Conservation (phyloP, 2,797 vertebrate species). For the Falco concolor region DNA sequence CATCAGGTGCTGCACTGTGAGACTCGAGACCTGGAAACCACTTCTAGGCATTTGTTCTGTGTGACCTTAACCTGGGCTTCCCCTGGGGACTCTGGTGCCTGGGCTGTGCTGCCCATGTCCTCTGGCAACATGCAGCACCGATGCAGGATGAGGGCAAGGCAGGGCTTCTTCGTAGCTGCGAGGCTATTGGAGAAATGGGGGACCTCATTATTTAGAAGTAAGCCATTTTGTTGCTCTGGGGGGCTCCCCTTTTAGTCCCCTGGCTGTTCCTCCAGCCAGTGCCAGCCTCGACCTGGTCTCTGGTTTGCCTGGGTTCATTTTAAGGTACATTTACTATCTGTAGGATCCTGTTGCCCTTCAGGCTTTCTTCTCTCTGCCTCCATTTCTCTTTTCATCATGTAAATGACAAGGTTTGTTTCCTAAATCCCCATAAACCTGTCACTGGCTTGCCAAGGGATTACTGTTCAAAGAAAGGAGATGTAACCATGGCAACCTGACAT, state of each 20-base stretch:
- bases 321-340: not conserved
- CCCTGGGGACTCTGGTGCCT: not conserved
- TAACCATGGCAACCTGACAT: not conserved
- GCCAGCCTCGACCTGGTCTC: not conserved
- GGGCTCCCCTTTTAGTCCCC: not conserved
- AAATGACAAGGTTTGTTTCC: not conserved
- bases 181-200: not conserved
- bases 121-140: accelerated
- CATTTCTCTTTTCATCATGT: not conserved
- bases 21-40: not conserved
- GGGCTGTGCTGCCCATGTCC: not conserved
- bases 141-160: not conserved
- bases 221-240: not conserved
- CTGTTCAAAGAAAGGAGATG: not conserved
- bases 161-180: not conserved
- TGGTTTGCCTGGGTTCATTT: not conserved
- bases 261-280: not conserved
- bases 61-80: not conserved
- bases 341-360: not conserved
- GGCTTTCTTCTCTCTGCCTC: not conserved
- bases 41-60: not conserved
- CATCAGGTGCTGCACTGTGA: not conserved
- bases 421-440: not conserved
- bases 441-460: not conserved
- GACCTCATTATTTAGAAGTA: not conserved